These are phyloP conservation scores for Archaeoteleia sp. DNA, from an alignment of 2,888 invertebrate genomes.

Conservation along the genomic window DNA sequence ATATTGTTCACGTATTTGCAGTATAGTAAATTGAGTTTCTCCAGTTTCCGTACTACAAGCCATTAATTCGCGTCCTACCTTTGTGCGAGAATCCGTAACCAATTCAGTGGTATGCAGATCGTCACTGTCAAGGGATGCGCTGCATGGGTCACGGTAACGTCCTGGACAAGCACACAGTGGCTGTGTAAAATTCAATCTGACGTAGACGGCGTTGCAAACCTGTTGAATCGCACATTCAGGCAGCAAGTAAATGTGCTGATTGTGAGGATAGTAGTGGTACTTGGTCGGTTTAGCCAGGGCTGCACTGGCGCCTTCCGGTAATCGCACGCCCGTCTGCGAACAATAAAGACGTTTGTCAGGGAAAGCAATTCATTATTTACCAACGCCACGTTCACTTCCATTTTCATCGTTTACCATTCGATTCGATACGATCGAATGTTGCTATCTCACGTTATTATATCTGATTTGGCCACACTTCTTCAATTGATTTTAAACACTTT, in stretches of 20 bases:
- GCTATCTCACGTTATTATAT: no score
- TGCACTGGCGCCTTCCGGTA: conserved; percentile 76
- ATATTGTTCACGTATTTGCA: conserved; percentile 21
- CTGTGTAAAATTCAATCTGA: conserved; percentile 92
- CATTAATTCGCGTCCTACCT: conserved; percentile 77
- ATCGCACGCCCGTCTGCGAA: conserved; percentile 73
- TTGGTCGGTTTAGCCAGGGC: conserved; percentile 89
- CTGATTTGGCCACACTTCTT: no score
- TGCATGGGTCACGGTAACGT: conserved; percentile 92
- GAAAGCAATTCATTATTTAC: conserved; percentile 33
- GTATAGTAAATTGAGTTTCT: conserved; percentile 39
- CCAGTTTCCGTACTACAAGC: conserved; percentile 10
- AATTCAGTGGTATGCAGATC: conserved; percentile 94
- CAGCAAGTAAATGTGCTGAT: conserved; percentile 92
- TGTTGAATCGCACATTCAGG: conserved; percentile 97
- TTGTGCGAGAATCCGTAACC: conserved; percentile 88
- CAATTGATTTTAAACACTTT: no score
- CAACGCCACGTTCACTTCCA: conserved; percentile 3
- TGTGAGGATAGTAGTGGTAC: conserved; percentile 95
- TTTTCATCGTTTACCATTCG: conserved; percentile 10
- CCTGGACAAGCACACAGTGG: conserved; percentile 94
- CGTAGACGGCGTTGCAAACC: conserved; percentile 95
- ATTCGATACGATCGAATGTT: no score
- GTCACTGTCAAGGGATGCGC: conserved; percentile 91
- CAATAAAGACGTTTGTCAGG: conserved; percentile 51